Percentiles rank a stretch among this genome's conserved stretches.
These are phyloP conservation scores for Myopa testacea DNA, from an alignment of 2,888 invertebrate genomes.

Conservation along the genomic window DNA sequence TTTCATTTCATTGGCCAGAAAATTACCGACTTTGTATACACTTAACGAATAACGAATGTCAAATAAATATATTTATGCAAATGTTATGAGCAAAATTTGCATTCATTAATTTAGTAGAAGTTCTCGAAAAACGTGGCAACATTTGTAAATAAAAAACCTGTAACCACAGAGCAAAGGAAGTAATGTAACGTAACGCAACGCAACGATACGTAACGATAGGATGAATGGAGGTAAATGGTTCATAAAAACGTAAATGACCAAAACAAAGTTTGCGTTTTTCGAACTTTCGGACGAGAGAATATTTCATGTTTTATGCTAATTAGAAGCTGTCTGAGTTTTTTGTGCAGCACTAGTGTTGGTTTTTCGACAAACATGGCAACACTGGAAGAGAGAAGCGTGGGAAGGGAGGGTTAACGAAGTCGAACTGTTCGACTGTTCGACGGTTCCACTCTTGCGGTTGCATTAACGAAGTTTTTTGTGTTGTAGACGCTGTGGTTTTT, in stretches of 20 bases:
- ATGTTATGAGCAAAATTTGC: constrained; percentile 21
- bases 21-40: no score
- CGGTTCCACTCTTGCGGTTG: no score
- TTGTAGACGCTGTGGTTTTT: not conserved
- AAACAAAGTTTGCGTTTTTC: constrained; percentile 27
- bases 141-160: constrained; percentile 2
- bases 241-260: constrained; percentile 23
- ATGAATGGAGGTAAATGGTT: not conserved
- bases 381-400: not conserved
- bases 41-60: not conserved
- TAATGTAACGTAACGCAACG: not conserved
- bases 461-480: no score
- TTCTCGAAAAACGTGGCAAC: not conserved
- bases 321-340: constrained; percentile 33
- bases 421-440: not conserved
- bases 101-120: constrained; percentile 14
- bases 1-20: no score
- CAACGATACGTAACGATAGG: not conserved
- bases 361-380: not conserved
- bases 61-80: constrained; percentile 19
- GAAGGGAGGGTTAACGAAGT: not conserved
- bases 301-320: constrained; percentile 38
- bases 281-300: constrained; percentile 14
- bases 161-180: not conserved
- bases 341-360: not conserved